phyloP scores from a whole-genome alignment of 1,140 invertebrate genomes.

The Neodiprion pinetum region DNA sequence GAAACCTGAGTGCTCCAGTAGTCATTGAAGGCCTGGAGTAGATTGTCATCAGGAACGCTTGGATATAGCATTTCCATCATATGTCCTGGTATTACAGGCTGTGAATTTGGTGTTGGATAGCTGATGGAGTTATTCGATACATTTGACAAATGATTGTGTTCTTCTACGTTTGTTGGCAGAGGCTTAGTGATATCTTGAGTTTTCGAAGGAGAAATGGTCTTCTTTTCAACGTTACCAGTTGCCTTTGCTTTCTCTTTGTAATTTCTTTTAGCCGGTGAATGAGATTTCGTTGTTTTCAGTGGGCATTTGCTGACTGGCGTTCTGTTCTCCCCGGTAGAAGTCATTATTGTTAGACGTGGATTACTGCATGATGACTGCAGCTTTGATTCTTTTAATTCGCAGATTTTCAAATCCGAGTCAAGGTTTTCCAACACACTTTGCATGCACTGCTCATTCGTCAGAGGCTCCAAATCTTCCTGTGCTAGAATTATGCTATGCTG shows the following conservation, averaged over 20 bases:
- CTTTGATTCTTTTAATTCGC: neutral
- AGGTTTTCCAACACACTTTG: neutral
- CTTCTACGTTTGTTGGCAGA: neutral
- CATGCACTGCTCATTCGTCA: neutral
- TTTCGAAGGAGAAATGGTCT: neutral
- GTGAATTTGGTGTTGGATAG: slow-evolving; percentile 22
- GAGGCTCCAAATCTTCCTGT: neutral
- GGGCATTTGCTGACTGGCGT: neutral
- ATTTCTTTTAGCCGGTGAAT: neutral
- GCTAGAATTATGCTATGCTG: neutral
- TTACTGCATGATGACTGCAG: neutral
- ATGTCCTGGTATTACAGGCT: slow-evolving; percentile 44
- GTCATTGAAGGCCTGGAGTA: slow-evolving; percentile 52
- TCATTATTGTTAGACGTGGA: too few relatives aligned
- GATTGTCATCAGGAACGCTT: slow-evolving; percentile 39
- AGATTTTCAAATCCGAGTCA: neutral
- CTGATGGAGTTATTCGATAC: slow-evolving; percentile 13
- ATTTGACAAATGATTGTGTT: neutral
- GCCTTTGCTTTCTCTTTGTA: neutral
- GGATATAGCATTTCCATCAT: slow-evolving; percentile 52
- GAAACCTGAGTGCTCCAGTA: slow-evolving; percentile 58
- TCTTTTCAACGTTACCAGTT: neutral
- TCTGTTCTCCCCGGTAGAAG: too few relatives aligned
- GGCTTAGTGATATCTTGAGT: neutral
- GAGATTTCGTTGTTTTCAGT: neutral